phyloP scores from a whole-genome alignment of 2,113 vertebrate species.

The Mungos mungo region DNA sequence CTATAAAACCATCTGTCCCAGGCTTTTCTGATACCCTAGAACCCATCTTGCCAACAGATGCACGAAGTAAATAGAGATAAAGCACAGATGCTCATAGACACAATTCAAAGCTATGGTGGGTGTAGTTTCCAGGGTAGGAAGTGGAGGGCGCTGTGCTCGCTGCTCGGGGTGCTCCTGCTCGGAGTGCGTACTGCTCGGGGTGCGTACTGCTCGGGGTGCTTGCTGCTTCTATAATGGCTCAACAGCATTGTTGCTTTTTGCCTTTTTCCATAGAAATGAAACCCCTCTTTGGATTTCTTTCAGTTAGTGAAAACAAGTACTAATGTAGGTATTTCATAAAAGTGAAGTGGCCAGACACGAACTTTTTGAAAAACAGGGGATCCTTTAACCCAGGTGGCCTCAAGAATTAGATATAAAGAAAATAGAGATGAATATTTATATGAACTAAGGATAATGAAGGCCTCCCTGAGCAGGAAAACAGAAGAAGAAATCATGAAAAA shows the following conservation, averaged over 20 bases:
- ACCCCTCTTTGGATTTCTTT: not conserved
- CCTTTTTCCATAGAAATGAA: not conserved
- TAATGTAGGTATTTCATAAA: not conserved
- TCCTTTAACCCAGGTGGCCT: not conserved
- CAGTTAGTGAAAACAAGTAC: not conserved
- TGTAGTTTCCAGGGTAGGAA: not conserved
- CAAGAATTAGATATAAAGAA: not conserved
- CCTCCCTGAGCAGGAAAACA: constrained; percentile 21
- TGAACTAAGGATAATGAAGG: not conserved
- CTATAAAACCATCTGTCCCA: not conserved
- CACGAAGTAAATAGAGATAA: not conserved
- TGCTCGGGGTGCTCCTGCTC: not conserved
- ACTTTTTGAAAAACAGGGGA: not conserved
- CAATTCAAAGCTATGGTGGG: not conserved
- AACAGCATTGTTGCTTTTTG: not conserved
- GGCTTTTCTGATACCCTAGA: not conserved
- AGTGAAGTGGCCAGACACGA: not conserved
- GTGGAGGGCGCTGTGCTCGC: not conserved
- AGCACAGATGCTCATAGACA: not conserved
- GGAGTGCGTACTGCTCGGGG: not conserved
- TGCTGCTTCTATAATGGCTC: not conserved
- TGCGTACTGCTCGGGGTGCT: too few species aligned
- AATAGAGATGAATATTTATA: not conserved
- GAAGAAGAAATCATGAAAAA: not conserved
- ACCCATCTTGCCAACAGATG: not conserved